A percentile compares a stretch with the other conserved stretches of the same genome.
phyloP scores from a whole-genome alignment of 2,113 vertebrate species.

The Menidia beryllina region DNA sequence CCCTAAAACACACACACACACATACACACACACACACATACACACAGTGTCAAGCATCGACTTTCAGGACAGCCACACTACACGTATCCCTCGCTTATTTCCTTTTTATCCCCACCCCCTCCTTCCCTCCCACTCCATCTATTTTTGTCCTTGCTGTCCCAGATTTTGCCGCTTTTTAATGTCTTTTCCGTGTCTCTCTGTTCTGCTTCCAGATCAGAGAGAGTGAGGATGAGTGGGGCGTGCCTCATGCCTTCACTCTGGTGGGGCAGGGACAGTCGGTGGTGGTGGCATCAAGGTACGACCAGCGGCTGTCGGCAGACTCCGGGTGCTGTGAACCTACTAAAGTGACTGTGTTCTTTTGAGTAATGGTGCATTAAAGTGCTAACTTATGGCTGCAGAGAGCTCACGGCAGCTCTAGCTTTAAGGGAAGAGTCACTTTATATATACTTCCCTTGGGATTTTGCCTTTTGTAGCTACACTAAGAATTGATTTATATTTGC shows the following conservation, averaged over 20 bases:
- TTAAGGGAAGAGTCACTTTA: background rate
- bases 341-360: background rate
- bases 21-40: conserved; percentile 6
- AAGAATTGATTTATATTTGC: background rate
- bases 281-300: conserved; percentile 93
- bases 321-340: background rate
- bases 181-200: conserved; percentile 50
- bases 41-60: too few species aligned
- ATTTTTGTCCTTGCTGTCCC: conserved; percentile 66
- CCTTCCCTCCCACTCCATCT: conserved; percentile 42
- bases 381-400: background rate
- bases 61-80: conserved; percentile 15
- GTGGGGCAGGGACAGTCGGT: conserved; percentile 92
- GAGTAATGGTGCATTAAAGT: background rate
- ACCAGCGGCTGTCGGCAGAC: background rate
- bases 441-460: background rate
- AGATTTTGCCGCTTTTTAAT: conserved; percentile 57
- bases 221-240: conserved; percentile 97
- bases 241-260: conserved; percentile 94
- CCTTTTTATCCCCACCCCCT: conserved; percentile 34
- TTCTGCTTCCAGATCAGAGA: conserved; percentile 87
- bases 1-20: background rate
- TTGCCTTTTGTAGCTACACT: background rate
- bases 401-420: background rate
- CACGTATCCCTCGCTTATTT: conserved; percentile 27